These are phyloP conservation scores for Cephalopachus bancanus DNA, from an alignment of 2,797 vertebrate genomes.

Conservation along the genomic window DNA sequence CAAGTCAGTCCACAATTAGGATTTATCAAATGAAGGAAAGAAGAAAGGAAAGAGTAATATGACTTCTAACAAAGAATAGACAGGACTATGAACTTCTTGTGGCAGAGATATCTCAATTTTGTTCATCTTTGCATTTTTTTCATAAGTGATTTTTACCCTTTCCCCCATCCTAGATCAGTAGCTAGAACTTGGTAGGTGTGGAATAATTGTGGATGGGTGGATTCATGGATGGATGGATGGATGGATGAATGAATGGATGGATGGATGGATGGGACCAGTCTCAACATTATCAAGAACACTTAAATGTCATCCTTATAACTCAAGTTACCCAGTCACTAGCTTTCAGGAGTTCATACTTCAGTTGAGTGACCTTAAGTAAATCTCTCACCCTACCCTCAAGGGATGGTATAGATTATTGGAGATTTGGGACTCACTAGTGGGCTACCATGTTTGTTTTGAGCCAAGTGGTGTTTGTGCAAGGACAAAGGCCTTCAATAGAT, in stretches of 20 bases:
- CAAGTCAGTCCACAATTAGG: neutral
- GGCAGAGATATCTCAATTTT: neutral
- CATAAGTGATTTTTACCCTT: no score
- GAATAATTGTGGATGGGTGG: neutral
- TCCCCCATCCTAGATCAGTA: neutral
- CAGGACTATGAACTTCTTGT: neutral
- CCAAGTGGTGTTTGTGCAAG: neutral
- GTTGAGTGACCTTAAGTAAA: neutral
- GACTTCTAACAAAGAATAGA: neutral
- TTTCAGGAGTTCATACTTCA: neutral
- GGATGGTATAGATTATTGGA: neutral
- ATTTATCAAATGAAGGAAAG: neutral
- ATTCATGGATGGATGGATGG: no score
- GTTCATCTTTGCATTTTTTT: neutral
- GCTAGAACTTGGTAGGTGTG: neutral
- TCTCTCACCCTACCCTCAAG: neutral
- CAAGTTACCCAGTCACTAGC: neutral
- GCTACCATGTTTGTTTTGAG: neutral
- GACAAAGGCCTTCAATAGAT: constrained; percentile 36
- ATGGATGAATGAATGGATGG: neutral
- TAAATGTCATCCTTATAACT: neutral
- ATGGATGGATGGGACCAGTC: neutral
- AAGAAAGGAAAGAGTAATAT: neutral
- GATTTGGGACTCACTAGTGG: neutral
- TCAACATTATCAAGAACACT: neutral